phyloP scores from a whole-genome alignment of 2,113 vertebrate genomes.

The Antennarius striatus region DNA sequence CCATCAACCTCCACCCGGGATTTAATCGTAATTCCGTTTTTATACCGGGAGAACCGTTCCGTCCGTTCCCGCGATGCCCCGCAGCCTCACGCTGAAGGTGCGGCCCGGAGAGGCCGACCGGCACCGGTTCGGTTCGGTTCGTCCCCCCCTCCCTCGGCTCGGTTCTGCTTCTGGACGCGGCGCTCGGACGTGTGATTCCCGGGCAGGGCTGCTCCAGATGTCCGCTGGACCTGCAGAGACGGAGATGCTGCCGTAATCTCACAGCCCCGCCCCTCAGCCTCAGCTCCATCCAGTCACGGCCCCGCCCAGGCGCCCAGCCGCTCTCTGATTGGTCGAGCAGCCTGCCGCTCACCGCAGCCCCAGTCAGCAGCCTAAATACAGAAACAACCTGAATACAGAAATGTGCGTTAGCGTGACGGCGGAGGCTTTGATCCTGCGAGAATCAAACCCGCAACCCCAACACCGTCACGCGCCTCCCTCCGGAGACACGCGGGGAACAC shows the following conservation, averaged over 20 bases:
- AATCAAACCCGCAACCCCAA: conserved; percentile 34
- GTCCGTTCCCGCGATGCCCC: background rate
- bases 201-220: conserved; percentile 62
- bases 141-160: no score
- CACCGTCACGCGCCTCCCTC: background rate
- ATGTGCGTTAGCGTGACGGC: conserved; percentile 42
- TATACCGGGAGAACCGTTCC: conserved; percentile 10
- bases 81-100: conserved; percentile 10
- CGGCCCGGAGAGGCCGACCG: background rate
- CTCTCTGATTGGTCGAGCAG: conserved; percentile 22
- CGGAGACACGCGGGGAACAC: background rate
- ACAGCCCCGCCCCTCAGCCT: conserved; percentile 44
- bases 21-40: conserved; percentile 36
- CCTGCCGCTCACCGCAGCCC: conserved; percentile 9
- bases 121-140: no score
- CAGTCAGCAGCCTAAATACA: conserved; percentile 56
- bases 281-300: conserved; percentile 27
- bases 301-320: background rate
- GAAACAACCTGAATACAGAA: conserved; percentile 64
- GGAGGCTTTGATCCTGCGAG: conserved; percentile 41
- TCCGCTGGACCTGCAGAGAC: conserved; percentile 54
- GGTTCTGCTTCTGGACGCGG: background rate
- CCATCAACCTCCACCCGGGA: conserved; percentile 39
- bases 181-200: conserved; percentile 29
- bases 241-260: conserved; percentile 53